phyloP scores from a whole-genome alignment of 64 coral and sea anemone genomes.

The Actinia equina region DNA sequence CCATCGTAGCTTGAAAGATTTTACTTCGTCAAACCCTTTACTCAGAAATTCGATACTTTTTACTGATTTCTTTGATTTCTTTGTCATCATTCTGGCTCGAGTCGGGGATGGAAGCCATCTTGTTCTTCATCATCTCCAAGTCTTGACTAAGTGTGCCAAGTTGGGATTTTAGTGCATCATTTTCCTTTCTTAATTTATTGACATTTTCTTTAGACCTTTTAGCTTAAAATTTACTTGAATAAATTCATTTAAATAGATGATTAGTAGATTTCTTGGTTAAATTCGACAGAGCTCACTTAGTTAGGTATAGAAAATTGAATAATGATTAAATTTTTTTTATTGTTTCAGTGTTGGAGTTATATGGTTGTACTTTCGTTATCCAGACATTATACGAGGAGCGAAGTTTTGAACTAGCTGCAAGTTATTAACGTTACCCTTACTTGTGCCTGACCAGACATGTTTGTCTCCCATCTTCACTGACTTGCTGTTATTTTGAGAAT shows the following conservation, averaged over 20 bases:
- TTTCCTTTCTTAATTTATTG: slow-evolving; percentile 3
- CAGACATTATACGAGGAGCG: no score
- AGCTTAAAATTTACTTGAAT: background rate
- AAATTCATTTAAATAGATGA: background rate
- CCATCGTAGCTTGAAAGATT: background rate
- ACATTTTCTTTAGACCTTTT: slow-evolving; percentile 6
- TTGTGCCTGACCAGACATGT: no score
- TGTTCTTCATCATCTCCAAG: background rate
- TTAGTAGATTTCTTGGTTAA: background rate
- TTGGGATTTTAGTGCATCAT: background rate
- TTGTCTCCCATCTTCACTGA: no score
- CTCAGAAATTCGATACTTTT: slow-evolving; percentile 18
- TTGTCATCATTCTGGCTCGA: background rate
- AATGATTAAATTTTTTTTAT: no score
- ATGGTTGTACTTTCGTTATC: no score
- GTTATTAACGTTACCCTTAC: no score
- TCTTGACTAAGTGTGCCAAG: background rate
- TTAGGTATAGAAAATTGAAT: no score
- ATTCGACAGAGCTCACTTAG: background rate
- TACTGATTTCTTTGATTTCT: background rate
- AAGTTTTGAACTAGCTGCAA: no score
- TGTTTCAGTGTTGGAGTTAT: no score
- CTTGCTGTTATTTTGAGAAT: no score
- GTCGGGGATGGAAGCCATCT: slow-evolving; percentile 4
- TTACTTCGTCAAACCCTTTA: slow-evolving; percentile 18